Base-by-base conservation (phyloP, 2,113 vertebrate species). In the Cebidichthys violaceus region DNA sequence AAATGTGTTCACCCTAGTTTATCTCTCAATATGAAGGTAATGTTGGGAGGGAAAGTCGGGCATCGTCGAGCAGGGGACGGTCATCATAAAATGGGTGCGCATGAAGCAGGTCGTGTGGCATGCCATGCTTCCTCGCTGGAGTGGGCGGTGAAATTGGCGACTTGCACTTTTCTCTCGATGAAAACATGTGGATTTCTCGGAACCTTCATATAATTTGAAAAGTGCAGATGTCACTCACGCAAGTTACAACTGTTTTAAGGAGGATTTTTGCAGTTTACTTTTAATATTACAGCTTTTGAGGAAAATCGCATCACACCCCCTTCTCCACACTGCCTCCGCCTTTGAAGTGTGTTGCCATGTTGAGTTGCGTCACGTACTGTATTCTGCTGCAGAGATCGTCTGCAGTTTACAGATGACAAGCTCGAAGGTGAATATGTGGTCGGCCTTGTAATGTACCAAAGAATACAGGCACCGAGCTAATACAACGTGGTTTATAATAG, bases 331-430 rank as follows among this genome's bases (percentile, higher is more conserved):
- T 86, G 77, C 91, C 93, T 91, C 90, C 91, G 90, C 92, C 93
- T 94, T 91, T 91, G 91, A 92, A 93, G 90, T 86, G 88, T 92
- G 92, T 94, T 94, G 93, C 94, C 92, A 94, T 94, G 94, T 94
- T 92, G 90, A 73, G 88, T 91, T 90, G 84, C 94, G 93, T 93
- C 94, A 94, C 93, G 89, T 84, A 91, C 92, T 91, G 91, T 93
- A 92, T 87, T 91, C 83, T 92, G 89, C 90, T 88, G 92, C 92
- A 80, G 80, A 94, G 93, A 93, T 94, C 92, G 87, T 89, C 20
- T 90, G 43, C 5, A 4, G 9, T 9, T 2, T 24, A 79, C 77
- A 84, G 90, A 91, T 43, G 75, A 79, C 0, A 1, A 60, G 75
- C 90, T 65, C 47, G 0, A 5, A 11, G 22, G 6, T 6, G 6